These are phyloP conservation scores for Litoditis marina DNA, from an alignment of 2,888 invertebrate species.

Conservation along the genomic window DNA sequence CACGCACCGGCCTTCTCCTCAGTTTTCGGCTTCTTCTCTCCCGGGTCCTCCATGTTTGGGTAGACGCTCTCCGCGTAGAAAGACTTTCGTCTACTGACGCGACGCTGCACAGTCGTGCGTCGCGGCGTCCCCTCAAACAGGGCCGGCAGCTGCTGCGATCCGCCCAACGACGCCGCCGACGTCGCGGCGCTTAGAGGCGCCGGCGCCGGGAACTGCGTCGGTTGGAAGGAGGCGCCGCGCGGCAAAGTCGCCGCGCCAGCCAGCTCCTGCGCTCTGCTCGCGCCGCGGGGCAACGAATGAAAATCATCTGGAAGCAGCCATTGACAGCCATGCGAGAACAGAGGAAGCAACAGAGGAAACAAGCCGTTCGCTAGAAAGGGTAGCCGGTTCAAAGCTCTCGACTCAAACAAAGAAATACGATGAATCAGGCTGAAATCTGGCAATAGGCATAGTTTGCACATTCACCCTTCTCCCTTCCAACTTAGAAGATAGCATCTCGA, in stretches of 20 bases:
- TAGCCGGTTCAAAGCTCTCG: no score
- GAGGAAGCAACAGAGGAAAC: constrained; percentile 1
- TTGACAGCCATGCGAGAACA: background rate
- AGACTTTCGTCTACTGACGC: constrained; percentile 35
- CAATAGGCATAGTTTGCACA: no score
- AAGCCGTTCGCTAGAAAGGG: no score
- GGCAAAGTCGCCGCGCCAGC: constrained; percentile 35
- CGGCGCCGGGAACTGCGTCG: constrained; percentile 29
- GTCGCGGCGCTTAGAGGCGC: constrained; percentile 26
- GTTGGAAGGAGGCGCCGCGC: constrained; percentile 28
- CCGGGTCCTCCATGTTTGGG: constrained; percentile 3
- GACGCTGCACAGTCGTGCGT: constrained; percentile 28
- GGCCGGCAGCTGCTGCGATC: constrained; percentile 27
- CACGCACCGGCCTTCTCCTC: constrained; percentile 7
- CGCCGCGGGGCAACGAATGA: constrained; percentile 32
- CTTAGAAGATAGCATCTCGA: no score
- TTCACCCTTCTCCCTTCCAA: no score
- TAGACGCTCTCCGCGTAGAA: constrained; percentile 38
- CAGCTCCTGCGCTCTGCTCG: constrained; percentile 6
- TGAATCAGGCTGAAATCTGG: no score
- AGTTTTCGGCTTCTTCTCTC: background rate
- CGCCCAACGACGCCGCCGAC: constrained; percentile 19
- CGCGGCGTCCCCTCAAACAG: constrained; percentile 19
- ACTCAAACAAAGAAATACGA: no score
- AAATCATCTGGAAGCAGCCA: constrained; percentile 28